Percentiles rank a stretch among this genome's conserved stretches.
Evolutionary conservation across 2,113 vertebrate species (phyloP).

Genomic region (Laticauda laticaudata): DNA sequence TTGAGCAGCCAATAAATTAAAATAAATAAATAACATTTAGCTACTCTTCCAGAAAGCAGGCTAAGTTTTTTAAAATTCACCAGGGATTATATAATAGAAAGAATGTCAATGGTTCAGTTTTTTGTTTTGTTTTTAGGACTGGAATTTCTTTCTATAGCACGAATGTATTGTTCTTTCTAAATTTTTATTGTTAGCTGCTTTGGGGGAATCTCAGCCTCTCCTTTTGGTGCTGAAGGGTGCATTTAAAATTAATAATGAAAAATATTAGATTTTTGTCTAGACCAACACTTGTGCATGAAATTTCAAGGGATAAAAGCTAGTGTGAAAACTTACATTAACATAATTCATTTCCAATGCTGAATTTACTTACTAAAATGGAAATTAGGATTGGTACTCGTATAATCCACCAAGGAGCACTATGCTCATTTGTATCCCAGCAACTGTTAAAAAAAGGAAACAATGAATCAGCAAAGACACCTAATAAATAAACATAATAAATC

Average conservation of each 20-base stretch:
- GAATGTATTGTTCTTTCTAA: background rate
- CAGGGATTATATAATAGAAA: background rate
- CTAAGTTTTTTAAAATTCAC: background rate
- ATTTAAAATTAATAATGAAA: background rate
- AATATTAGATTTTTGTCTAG: background rate
- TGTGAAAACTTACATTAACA: slow-evolving; percentile 15
- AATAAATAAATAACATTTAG: background rate
- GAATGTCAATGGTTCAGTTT: background rate
- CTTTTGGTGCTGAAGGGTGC: background rate
- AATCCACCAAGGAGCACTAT: slow-evolving; percentile 76
- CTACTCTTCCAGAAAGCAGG: background rate
- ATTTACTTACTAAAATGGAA: slow-evolving; percentile 79
- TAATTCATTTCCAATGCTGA: slow-evolving; percentile 24
- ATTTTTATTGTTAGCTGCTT: background rate
- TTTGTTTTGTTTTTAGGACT: background rate
- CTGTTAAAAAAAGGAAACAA: slow-evolving; percentile 51
- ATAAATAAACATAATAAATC: background rate
- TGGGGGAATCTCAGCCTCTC: background rate
- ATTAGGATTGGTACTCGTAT: slow-evolving; percentile 76
- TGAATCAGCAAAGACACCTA: slow-evolving; percentile 8
- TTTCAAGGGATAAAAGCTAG: background rate
- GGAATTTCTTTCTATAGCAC: background rate
- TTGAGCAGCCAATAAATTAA: background rate
- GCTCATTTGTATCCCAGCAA: slow-evolving; percentile 81
- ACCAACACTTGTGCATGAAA: background rate